Percentiles rank a stretch among this genome's conserved stretches.
Conservation (phyloP, 2,113 vertebrate species). For the Tachuris rubrigastra region DNA sequence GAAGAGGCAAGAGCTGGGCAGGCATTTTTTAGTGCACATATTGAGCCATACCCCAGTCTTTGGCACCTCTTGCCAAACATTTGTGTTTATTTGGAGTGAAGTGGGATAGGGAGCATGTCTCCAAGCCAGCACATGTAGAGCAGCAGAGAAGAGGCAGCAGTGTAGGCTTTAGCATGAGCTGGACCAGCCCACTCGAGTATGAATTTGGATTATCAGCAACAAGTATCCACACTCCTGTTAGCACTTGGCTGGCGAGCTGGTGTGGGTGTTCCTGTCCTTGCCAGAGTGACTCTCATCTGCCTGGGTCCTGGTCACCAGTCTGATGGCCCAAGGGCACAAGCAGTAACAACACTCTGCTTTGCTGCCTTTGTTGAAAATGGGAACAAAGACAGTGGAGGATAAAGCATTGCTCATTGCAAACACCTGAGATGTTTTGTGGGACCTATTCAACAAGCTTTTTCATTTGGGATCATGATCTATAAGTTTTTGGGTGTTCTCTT, state of each 20-base stretch:
- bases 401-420: background rate
- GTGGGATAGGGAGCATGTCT: background rate
- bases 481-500: background rate
- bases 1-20: background rate
- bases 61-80: background rate
- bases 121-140: background rate
- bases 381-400: background rate
- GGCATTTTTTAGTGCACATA: fast-evolving
- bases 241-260: fast-evolving
- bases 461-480: background rate
- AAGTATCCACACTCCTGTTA: background rate
- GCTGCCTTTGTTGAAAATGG: background rate
- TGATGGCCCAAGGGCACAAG: background rate
- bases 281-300: background rate
- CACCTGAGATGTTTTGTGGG: background rate
- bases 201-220: background rate
- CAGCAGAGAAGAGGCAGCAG: background rate
- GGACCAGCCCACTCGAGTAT: background rate
- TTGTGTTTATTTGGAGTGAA: background rate
- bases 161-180: background rate
- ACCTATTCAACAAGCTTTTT: background rate
- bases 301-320: background rate
- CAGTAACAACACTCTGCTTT: background rate
- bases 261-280: background rate
- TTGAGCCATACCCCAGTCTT: background rate